Base-by-base conservation (phyloP, 2,888 invertebrate genomes). In the Conomelus anceps region DNA sequence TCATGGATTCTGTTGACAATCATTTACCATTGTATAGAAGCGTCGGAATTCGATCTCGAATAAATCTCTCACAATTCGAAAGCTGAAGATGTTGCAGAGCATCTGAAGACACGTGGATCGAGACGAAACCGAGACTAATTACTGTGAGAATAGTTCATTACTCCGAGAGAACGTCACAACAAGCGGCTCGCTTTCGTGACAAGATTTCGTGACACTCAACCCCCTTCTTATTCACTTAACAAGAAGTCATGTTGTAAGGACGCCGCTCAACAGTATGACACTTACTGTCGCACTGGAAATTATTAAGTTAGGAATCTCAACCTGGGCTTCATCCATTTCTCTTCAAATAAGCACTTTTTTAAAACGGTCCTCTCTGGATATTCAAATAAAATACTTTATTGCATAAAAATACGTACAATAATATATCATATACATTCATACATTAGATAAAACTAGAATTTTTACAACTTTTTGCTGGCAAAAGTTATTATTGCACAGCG, bases 91-190 rank as follows among this genome's bases (percentile, higher is more conserved):
- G 63, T 63, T 63, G 13, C n/a, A n/a, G 4, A 63, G 63, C 13
- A n/a, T 63, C n/a, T 63, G 63, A 63, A 13, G 86, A 22, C 86
- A 86, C 26, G 86, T 86, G 86, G 24, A 86, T 86, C 29, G 22
- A 23, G 29, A 24, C 29, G 86, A 86, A 85, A 86, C 86, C 22
- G 86, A 86, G 26, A 63, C 86, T 86, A 86, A 86, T 86, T 86
- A n/a, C 26, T 24, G 9, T 22, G 86, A 86, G 86, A 86, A 86
- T 86, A 86, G 86, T 86, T 86, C 86, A 86, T 86, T 86, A 86
- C 86, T 23, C 24, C 3, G 29, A n/a, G 22, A 22, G 26, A 26
- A 86, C 22, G 26, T 86, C n/a, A 23, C 22, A 23, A n/a, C 24
- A 26, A 86, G 22, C 24, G 29, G 29, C 29, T 22, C 24, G 11